A percentile compares a stretch with the other conserved stretches of the same genome.
These are phyloP conservation scores for Epizoanthus rinbou DNA, from an alignment of 92 coral and sea anemone species.

Conservation along the genomic window DNA sequence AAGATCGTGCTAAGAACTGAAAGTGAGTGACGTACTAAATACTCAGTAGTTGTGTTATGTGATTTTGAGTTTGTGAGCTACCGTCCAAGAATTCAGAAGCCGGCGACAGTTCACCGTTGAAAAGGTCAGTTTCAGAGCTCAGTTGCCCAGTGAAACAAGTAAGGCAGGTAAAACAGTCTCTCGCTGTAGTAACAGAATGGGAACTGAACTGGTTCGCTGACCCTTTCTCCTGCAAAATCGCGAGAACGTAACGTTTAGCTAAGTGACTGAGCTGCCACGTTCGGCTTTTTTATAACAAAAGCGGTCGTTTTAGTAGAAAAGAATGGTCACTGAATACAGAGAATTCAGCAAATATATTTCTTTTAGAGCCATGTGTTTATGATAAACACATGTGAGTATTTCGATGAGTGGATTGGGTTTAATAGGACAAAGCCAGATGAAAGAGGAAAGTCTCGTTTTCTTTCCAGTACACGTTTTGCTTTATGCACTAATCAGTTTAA, in stretches of 20 bases:
- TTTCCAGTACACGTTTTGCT: not conserved
- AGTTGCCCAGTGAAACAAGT: no score
- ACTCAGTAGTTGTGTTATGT: no score
- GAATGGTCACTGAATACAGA: not conserved
- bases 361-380: conserved; percentile 44
- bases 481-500: not conserved
- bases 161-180: no score
- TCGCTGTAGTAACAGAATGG: no score
- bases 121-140: no score
- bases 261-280: not conserved
- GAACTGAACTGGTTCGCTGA: no score
- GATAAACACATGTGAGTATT: conserved; percentile 41
- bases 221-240: not conserved
- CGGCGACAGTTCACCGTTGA: no score
- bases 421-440: conserved; percentile 32
- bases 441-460: conserved; percentile 2
- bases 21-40: no score
- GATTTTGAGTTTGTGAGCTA: no score
- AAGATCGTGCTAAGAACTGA: no score
- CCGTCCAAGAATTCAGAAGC: no score
- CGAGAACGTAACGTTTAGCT: not conserved
- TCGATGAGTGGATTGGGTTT: conserved; percentile 11
- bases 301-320: not conserved
- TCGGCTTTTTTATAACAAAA: conserved; percentile 28
- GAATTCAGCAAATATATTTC: conserved; percentile 35